Base-by-base conservation (phyloP, 1,140 invertebrate species). In the Nixonia krombeini region DNA sequence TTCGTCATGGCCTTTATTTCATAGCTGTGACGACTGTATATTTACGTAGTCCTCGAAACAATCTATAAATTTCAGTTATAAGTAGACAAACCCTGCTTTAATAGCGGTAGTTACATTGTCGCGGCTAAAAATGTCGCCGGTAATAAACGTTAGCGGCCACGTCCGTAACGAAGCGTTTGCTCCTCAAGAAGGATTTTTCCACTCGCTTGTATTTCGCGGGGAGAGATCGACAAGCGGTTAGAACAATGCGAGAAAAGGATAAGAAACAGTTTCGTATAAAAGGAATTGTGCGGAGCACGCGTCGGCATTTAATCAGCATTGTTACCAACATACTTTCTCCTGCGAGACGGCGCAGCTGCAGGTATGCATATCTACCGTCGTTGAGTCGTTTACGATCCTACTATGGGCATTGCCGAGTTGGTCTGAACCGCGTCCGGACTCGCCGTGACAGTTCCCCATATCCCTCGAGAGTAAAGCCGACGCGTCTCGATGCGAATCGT, bases 221-320 rank as follows among this genome's bases (percentile, higher is more conserved):
- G n/a, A n/a, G n/a, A n/a, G n/a, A n/a, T n/a, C n/a, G n/a, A n/a
- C n/a, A n/a, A n/a, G n/a, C 9, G n/a, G 9, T 13, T 2, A 17
- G 10, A 37, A 15, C 8, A 16, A 9, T 13, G 33, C 12, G 33
- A 35, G 4, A 35, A 35, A 35, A 13, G 12, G 13, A 6, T 12
- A 42, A 42, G 4, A 42, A 42, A 42, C 3, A 18, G 37, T 33
- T 2, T 9, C n/a, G 18, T 25, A 42, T 42, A 42, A 42, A 42
- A 10, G 40, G 40, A 42, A 42, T 42, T 13, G 18, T 10, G 40
- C 17, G 18, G 18, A 15, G 28, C 17, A 37, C 49, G 41, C 45
- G 58, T 59, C 55, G 56, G 51, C 63, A 69, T 73, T 59, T 73
- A 73, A 70, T 73, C 68, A 47, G 50, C 47, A 73, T 73, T 68